These are phyloP conservation scores for Lophius piscatorius DNA, from an alignment of 2,113 vertebrate genomes.

Conservation along the genomic window DNA sequence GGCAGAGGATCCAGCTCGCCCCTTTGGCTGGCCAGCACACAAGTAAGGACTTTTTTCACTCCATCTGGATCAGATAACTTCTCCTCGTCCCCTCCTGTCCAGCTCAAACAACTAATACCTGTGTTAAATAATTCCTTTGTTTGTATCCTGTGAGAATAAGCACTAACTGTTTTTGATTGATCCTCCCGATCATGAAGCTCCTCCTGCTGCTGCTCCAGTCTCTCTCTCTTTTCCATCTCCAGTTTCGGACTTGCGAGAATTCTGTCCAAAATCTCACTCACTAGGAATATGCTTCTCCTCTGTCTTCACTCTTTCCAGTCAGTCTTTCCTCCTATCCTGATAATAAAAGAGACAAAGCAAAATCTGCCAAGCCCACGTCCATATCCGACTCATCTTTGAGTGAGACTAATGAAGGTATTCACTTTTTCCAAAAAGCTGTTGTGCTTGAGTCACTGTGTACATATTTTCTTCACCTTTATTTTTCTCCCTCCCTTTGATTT, in stretches of 20 bases:
- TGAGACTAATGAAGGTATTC: conserved; percentile 79
- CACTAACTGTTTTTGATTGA: no score
- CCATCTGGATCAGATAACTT: neutral
- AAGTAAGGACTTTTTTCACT: conserved; percentile 76
- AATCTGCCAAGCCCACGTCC: conserved; percentile 75
- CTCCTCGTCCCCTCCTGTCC: neutral
- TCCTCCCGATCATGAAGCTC: neutral
- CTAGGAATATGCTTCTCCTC: conserved; percentile 14
- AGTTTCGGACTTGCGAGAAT: neutral
- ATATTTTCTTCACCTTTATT: neutral
- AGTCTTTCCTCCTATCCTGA: conserved; percentile 75
- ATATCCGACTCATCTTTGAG: conserved; percentile 68
- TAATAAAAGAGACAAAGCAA: conserved; percentile 81
- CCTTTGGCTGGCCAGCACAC: conserved; percentile 81
- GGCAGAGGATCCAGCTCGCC: conserved; percentile 91
- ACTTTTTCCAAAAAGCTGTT: neutral
- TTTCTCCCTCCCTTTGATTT: neutral
- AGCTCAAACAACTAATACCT: neutral
- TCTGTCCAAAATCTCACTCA: conserved; percentile 6
- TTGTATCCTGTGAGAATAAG: neutral
- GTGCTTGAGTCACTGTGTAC: neutral
- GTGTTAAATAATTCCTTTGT: neutral
- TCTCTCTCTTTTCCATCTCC: conserved; percentile 6
- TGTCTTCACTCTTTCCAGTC: conserved; percentile 65
- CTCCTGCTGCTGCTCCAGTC: neutral